phyloP scores from a whole-genome alignment of 2,797 vertebrate species.

The Sciurus carolinensis region DNA sequence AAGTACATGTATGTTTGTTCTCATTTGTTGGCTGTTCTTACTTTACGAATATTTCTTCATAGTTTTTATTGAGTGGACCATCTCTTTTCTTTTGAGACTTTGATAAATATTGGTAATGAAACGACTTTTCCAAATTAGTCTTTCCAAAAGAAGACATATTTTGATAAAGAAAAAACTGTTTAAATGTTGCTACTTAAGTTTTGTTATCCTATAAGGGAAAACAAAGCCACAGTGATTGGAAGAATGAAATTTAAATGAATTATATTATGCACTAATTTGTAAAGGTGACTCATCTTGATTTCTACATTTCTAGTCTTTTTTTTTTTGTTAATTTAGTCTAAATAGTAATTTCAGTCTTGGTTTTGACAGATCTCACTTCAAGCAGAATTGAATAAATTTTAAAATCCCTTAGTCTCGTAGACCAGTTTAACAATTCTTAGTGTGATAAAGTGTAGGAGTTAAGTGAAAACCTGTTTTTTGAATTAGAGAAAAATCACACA shows the following conservation, averaged over 20 bases:
- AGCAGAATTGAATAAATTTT: background rate
- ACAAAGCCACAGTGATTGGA: background rate
- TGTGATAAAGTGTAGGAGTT: background rate
- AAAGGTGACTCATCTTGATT: background rate
- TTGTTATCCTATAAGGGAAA: background rate
- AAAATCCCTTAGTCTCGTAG: background rate
- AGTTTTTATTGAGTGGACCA: background rate
- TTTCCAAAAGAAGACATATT: background rate
- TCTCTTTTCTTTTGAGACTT: background rate
- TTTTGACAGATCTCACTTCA: background rate
- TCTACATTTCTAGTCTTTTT: background rate
- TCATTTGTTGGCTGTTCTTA: background rate
- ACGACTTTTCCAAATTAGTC: background rate
- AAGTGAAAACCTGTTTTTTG: background rate
- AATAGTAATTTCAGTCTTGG: background rate
- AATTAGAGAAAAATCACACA: background rate
- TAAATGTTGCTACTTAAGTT: background rate
- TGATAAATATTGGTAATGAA: background rate
- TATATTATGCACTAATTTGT: background rate
- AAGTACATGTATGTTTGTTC: background rate
- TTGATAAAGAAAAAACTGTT: background rate
- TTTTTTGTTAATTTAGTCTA: background rate
- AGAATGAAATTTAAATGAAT: background rate
- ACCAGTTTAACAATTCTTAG: background rate
- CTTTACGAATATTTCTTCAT: background rate